Conservation (phyloP, 2,888 invertebrate genomes). For the Papilio protenor region DNA sequence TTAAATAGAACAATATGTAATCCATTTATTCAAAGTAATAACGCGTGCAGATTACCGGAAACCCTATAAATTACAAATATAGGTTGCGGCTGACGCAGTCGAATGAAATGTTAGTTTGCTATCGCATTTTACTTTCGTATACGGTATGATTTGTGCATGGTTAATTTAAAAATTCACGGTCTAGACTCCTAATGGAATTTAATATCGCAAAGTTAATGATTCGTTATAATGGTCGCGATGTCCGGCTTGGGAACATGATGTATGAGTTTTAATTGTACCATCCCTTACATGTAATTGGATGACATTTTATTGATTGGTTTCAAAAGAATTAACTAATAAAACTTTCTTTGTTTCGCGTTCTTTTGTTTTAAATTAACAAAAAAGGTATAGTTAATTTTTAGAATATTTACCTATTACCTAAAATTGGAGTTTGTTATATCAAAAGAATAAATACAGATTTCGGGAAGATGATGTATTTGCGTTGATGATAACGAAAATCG, state of each 20-base stretch:
- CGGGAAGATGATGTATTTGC: no score
- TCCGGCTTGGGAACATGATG: not conserved
- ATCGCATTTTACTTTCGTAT: slow-evolving; percentile 13
- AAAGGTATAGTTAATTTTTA: no score
- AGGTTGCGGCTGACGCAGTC: slow-evolving; percentile 1
- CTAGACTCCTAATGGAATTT: slow-evolving; percentile 7
- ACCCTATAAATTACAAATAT: slow-evolving; percentile 12
- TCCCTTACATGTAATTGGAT: not conserved
- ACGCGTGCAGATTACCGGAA: not conserved
- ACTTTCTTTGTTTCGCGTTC: no score
- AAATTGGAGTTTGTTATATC: no score
- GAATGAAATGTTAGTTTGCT: not conserved
- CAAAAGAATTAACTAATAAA: not conserved
- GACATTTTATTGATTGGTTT: not conserved
- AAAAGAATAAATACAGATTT: no score
- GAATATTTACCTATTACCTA: no score
- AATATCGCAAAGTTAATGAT: slow-evolving; percentile 8
- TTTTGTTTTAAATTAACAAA: not conserved
- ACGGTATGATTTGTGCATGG: slow-evolving; percentile 30
- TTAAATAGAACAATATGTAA: not conserved
- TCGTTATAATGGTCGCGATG: not conserved
- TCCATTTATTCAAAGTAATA: slow-evolving; percentile 22
- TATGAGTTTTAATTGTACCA: not conserved
- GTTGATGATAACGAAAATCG: no score
- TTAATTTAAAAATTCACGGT: slow-evolving; percentile 19